phyloP scores from a whole-genome alignment of 1,140 invertebrate species.

The Apolygus lucorum region DNA sequence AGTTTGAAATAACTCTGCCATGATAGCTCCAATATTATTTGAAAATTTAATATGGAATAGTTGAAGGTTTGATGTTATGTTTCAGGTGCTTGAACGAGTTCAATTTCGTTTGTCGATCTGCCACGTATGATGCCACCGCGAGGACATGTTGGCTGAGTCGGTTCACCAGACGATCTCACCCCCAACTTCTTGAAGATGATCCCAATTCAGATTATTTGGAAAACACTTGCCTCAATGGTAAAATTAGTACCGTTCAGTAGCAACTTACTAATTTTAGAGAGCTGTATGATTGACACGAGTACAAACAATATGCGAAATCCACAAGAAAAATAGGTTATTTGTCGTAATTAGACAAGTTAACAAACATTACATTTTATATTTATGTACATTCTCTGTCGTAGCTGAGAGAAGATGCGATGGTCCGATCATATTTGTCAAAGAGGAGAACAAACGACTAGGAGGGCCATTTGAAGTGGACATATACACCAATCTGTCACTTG shows the following conservation, averaged over 20 bases:
- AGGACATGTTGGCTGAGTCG: conserved; percentile 68
- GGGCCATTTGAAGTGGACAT: conserved; percentile 80
- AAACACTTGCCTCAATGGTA: conserved; percentile 82
- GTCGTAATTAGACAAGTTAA: too few relatives aligned
- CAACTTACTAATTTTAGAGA: too few relatives aligned
- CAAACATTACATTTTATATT: too few relatives aligned
- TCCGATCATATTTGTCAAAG: conserved; percentile 74
- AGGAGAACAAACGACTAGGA: conserved; percentile 75
- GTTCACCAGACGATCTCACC: conserved; percentile 74
- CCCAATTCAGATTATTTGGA: conserved; percentile 81
- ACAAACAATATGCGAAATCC: too few relatives aligned
- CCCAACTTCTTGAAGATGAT: conserved; percentile 71
- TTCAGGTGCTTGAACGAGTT: conserved; percentile 75
- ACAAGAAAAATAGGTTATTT: too few relatives aligned
- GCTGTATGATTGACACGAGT: too few relatives aligned
- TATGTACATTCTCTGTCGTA: too few relatives aligned
- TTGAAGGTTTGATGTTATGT: too few relatives aligned
- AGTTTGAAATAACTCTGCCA: too few relatives aligned
- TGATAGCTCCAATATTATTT: too few relatives aligned
- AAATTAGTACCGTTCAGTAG: too few relatives aligned
- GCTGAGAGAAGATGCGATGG: conserved; percentile 77
- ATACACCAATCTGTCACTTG: conserved; percentile 70
- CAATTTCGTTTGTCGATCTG: conserved; percentile 76
- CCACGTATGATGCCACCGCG: conserved; percentile 64
- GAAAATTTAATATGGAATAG: too few relatives aligned